A percentile compares a stretch with the other conserved stretches of the same genome.
Conservation (phyloP, 2,888 invertebrate species). For the Lithosia quadra region DNA sequence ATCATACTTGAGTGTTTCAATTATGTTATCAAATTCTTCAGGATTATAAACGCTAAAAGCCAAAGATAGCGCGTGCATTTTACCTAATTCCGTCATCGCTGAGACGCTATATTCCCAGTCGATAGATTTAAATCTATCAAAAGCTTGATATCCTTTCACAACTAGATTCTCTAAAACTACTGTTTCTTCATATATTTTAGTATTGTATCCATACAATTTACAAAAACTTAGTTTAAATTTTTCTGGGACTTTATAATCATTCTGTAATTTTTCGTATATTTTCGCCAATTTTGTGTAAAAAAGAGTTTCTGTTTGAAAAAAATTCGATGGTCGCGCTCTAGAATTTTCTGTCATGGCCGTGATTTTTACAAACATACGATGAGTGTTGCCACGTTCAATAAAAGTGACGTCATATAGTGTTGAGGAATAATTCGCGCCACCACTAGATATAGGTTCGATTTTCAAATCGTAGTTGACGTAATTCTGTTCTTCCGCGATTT, state of each 20-base stretch:
- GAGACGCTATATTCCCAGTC: constrained; percentile 68
- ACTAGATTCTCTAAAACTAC: constrained; percentile 70
- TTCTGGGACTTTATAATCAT: constrained; percentile 50
- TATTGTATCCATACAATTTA: constrained; percentile 61
- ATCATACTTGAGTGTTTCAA: constrained; percentile 41
- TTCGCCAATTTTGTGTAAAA: constrained; percentile 61
- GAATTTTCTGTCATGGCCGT: constrained; percentile 60
- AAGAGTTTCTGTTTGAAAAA: constrained; percentile 62
- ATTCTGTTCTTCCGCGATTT: constrained; percentile 47
- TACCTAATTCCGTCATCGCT: constrained; percentile 65
- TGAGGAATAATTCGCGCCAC: constrained; percentile 63
- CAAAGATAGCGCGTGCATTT: constrained; percentile 75
- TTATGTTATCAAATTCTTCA: constrained; percentile 58
- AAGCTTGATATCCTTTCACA: constrained; percentile 58
- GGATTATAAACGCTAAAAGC: constrained; percentile 59
- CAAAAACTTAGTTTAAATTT: constrained; percentile 60
- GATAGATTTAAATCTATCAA: constrained; percentile 63
- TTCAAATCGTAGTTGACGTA: constrained; percentile 42
- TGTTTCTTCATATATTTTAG: constrained; percentile 57
- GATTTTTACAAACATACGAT: constrained; percentile 67
- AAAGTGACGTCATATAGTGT: constrained; percentile 49
- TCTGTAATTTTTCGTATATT: constrained; percentile 57
- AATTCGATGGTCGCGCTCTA: constrained; percentile 46
- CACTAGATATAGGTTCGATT: constrained; percentile 48
- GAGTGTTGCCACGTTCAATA: constrained; percentile 31